These are phyloP conservation scores for Lucilia cuprina DNA, from an alignment of 1,140 invertebrate species.

Conservation along the genomic window DNA sequence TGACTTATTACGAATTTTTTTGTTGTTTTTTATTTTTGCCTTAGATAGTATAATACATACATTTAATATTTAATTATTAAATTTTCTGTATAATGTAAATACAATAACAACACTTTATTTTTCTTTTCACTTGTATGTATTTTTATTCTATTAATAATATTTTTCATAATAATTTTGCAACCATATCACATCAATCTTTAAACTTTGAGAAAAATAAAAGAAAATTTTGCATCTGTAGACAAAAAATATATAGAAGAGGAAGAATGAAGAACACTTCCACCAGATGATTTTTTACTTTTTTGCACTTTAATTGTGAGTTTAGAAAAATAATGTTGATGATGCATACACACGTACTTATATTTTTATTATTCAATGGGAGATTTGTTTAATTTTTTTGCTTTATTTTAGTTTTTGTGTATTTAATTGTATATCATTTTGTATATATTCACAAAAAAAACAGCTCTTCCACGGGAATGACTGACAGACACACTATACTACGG, in stretches of 20 bases:
- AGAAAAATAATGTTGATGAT: background rate
- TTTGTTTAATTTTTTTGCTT: background rate
- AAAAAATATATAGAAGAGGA: too few species aligned
- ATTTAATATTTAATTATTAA: background rate
- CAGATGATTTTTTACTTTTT: conserved; percentile 18
- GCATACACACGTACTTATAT: background rate
- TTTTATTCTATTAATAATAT: background rate
- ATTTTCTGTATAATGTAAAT: background rate
- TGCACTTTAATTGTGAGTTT: background rate
- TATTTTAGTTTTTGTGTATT: background rate
- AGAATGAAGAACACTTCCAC: background rate
- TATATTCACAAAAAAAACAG: background rate
- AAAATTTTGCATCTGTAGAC: background rate
- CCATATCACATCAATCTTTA: conserved; percentile 6
- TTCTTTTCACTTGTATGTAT: background rate
- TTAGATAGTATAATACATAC: background rate
- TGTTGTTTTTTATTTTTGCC: background rate
- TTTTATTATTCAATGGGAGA: background rate
- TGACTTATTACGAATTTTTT: background rate
- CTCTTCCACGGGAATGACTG: background rate
- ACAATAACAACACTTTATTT: background rate
- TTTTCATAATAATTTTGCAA: background rate
- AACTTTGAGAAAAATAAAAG: background rate
- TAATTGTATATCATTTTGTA: background rate
- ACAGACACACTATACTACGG: background rate